These are phyloP conservation scores for Phalacrocorax brasilianus DNA, from an alignment of 2,113 vertebrate species.

Conservation along the genomic window DNA sequence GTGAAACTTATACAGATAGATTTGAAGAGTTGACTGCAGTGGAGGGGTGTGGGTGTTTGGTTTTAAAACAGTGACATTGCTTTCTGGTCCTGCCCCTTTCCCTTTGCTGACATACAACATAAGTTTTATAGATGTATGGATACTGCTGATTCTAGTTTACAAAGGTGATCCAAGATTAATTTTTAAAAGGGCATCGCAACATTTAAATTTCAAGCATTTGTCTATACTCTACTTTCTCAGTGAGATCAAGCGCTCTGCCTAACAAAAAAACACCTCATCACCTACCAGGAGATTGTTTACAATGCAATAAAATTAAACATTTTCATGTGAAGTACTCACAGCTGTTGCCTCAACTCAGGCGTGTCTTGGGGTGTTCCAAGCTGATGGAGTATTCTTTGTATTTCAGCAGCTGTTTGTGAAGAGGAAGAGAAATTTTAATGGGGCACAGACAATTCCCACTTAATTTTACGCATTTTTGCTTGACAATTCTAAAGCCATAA, in stretches of 20 bases:
- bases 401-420: constrained; percentile 83
- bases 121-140: background rate
- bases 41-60: background rate
- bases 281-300: background rate
- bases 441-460: background rate
- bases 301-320: background rate
- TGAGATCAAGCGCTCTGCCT: background rate
- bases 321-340: constrained; percentile 83
- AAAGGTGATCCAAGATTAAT: background rate
- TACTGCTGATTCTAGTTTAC: background rate
- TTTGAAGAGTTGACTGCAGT: background rate
- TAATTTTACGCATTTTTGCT: background rate
- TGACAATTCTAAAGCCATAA: background rate
- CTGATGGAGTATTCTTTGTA: constrained; percentile 87
- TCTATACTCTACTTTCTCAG: background rate
- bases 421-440: constrained; percentile 7
- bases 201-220: background rate
- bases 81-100: background rate
- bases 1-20: background rate
- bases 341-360: constrained; percentile 82
- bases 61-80: background rate
- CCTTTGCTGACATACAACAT: background rate
- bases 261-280: background rate
- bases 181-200: background rate
- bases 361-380: constrained; percentile 89